Percentiles rank a stretch among this genome's conserved stretches.
These are phyloP conservation scores for Scomber scombrus DNA, from an alignment of 2,113 vertebrate species.

Conservation along the genomic window DNA sequence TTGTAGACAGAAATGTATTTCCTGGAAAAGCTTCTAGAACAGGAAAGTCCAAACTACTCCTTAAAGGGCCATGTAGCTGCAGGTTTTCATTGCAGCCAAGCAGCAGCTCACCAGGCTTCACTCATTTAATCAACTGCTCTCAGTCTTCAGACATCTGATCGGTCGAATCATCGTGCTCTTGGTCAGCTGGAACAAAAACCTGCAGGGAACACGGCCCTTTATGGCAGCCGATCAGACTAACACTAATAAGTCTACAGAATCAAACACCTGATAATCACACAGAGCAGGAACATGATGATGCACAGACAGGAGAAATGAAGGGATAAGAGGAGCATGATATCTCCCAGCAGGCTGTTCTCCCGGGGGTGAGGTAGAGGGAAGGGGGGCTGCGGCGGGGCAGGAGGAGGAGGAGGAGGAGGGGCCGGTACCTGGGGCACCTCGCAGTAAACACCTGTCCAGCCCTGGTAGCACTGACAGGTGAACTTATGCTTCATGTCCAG, in stretches of 20 bases:
- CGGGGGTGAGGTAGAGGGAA: slow-evolving; percentile 16
- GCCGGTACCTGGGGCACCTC: slow-evolving; percentile 83
- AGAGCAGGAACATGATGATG: slow-evolving; percentile 78
- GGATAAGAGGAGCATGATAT: slow-evolving; percentile 68
- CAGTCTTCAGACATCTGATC: too few species aligned
- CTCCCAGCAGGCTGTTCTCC: slow-evolving; percentile 61
- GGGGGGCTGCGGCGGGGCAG: slow-evolving; percentile 46
- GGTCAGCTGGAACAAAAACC: too few species aligned
- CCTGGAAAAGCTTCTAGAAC: too few species aligned
- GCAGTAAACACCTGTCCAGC: slow-evolving; percentile 91
- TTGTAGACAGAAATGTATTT: too few species aligned
- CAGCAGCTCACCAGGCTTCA: too few species aligned
- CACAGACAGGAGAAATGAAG: slow-evolving; percentile 81
- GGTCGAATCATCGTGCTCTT: too few species aligned
- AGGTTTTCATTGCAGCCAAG: too few species aligned
- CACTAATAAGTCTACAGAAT: slow-evolving; percentile 60
- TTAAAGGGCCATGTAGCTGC: too few species aligned
- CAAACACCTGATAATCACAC: slow-evolving; percentile 80
- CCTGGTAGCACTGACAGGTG: slow-evolving; percentile 91
- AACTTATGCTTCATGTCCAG: slow-evolving; percentile 90
- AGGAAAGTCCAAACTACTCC: too few species aligned
- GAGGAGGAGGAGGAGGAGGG: slow-evolving; percentile 43
- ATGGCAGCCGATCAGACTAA: background rate
- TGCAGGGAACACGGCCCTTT: too few species aligned
- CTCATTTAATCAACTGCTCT: too few species aligned